Evolutionary conservation across 2,797 vertebrate genomes (phyloP), one percentile per base, ranked within the genome.

Genomic region (Pristis pectinata): DNA sequence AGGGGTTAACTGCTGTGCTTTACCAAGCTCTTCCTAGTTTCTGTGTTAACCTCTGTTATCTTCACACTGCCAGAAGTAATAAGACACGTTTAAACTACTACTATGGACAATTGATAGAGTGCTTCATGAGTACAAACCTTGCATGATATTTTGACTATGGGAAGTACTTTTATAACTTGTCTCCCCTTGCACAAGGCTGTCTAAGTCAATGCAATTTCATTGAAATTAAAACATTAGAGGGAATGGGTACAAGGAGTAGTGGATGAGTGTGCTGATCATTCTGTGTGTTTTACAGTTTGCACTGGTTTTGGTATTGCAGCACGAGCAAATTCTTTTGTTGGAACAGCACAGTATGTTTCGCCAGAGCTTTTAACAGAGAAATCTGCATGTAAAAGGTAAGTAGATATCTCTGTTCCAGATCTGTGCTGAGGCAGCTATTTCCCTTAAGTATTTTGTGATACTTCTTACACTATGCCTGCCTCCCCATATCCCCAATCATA

Each of bases 321-420:
- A 0, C 98, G 99, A 96, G 99, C 99, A 96, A 99, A 99, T 97
- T 99, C 99, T 13, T 99, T 99, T 96, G 99, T 99, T 87, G 99
- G 99, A 95, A 99, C 99, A 93, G 99, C 99, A 94, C 99, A 99
- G 96, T 99, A 99, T 70, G 99, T 99, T 95, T 99, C 99, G 96
- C 99, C 99, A 87, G 99, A 99, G 96, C 97, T 99, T 96, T 97
- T 99, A 96, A 99, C 99, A 24, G 99, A 99, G 96, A 99, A 99
- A 97, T 99, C 99, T 8, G 99, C 99, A 94, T 99, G 99, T 97
- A 99, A 99, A 96, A 99, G 99, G 99, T 99, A 97, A 97, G 95
- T 37, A 8, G 0, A 27, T 37, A 37, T 19, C 64, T 6, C 4
- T 6, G 5, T 27, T 30, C 22, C 59, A 89, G 0, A 61, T 89